phyloP scores from a whole-genome alignment of 2,113 vertebrate genomes.

The Macquaria australasica region DNA sequence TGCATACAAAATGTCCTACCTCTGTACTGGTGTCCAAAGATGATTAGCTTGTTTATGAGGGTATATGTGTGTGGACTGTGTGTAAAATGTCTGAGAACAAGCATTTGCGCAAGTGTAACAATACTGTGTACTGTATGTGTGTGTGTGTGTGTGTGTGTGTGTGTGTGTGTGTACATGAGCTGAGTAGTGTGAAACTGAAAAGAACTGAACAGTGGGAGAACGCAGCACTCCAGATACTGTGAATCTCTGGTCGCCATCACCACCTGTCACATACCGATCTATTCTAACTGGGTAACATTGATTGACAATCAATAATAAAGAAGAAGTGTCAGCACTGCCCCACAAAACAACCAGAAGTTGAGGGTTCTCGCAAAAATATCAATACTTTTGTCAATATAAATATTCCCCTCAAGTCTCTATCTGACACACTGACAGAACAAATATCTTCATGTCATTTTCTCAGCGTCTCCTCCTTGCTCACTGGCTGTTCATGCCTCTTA shows the following conservation, averaged over 20 bases:
- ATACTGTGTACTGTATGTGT: not conserved
- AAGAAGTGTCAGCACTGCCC: not conserved
- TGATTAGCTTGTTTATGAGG: conserved; percentile 21
- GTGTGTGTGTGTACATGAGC: not conserved
- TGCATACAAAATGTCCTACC: conserved; percentile 9
- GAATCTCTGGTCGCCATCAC: conserved; percentile 41
- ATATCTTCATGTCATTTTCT: conserved; percentile 1
- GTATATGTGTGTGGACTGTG: conserved; percentile 7
- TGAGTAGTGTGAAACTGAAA: conserved; percentile 21
- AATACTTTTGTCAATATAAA: conserved; percentile 46
- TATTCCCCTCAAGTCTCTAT: conserved; percentile 11
- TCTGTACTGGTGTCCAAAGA: conserved; percentile 15
- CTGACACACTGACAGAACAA: conserved; percentile 1
- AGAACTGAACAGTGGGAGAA: conserved; percentile 42
- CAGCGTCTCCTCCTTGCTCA: not conserved
- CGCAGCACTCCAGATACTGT: conserved; percentile 31
- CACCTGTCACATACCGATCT: conserved; percentile 39
- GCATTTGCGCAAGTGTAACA: conserved; percentile 32
- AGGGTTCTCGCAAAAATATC: conserved; percentile 34
- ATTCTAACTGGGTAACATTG: conserved; percentile 25
- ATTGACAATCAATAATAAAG: conserved; percentile 45
- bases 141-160: not conserved
- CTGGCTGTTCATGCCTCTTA: not conserved
- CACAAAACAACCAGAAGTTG: conserved; percentile 13
- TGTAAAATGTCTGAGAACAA: conserved; percentile 39